Evolutionary conservation across 2,113 vertebrate genomes (phyloP).

Genomic region (Protomyctophum bolini): DNA sequence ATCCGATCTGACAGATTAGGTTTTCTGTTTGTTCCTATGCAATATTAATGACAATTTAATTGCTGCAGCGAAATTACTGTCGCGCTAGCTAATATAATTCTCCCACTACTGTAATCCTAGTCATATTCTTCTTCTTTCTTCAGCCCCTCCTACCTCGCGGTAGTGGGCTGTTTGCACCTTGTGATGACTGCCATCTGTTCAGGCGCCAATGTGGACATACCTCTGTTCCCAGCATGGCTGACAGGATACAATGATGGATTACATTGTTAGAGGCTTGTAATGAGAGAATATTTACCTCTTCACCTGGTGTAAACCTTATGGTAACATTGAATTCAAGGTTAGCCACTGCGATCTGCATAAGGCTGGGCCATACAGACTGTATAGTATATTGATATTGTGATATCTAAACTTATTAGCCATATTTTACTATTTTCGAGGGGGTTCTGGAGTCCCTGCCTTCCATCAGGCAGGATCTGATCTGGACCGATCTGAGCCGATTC

Average conservation of each 20-base stretch:
- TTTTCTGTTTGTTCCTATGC: constrained; percentile 42
- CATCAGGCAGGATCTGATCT: too few relatives aligned
- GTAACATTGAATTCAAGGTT: background rate
- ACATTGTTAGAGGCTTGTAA: constrained; percentile 38
- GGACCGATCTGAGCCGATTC: too few relatives aligned
- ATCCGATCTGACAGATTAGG: constrained; percentile 24
- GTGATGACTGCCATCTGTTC: constrained; percentile 58
- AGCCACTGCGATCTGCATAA: too few relatives aligned
- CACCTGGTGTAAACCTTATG: constrained; percentile 9
- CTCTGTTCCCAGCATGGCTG: constrained; percentile 31
- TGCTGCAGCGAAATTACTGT: constrained; percentile 22
- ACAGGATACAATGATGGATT: constrained; percentile 47
- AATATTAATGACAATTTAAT: constrained; percentile 52
- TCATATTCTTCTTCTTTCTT: constrained; percentile 1
- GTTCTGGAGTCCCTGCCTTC: too few relatives aligned
- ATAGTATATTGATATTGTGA: too few relatives aligned
- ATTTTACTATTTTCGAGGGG: too few relatives aligned
- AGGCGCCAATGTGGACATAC: constrained; percentile 31
- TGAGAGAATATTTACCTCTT: constrained; percentile 32
- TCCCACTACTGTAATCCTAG: constrained; percentile 16
- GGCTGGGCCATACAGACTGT: too few relatives aligned
- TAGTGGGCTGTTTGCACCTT: constrained; percentile 47
- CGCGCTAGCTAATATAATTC: constrained; percentile 9
- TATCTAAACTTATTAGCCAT: too few relatives aligned
- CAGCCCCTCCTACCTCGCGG: constrained; percentile 32